Percentiles rank a stretch among this genome's conserved stretches.
phyloP scores from a whole-genome alignment of 1,140 invertebrate species.

The Drosophila athabasca region DNA sequence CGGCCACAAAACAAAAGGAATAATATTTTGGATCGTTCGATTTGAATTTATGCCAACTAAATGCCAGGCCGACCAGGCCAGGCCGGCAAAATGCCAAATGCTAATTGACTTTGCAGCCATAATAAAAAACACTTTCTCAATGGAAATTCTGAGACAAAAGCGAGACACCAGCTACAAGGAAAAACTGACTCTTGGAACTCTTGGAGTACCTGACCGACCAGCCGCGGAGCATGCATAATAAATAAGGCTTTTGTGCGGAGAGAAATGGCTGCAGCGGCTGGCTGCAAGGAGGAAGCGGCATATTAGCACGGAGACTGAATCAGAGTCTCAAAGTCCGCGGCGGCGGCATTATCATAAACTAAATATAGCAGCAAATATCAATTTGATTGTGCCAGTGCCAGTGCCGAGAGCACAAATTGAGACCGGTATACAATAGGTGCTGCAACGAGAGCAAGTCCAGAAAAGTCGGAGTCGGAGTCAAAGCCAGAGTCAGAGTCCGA shows the following conservation, averaged over 20 bases:
- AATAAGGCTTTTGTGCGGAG: conserved; percentile 60
- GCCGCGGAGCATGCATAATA: conserved; percentile 59
- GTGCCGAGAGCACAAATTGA: conserved; percentile 69
- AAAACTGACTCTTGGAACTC: conserved; percentile 10
- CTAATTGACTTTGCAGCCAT: conserved; percentile 68
- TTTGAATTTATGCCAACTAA: conserved; percentile 65
- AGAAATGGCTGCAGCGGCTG: conserved; percentile 48
- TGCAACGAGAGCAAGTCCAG: conserved; percentile 7
- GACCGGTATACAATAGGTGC: conserved; percentile 52
- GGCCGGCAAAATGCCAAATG: conserved; percentile 59
- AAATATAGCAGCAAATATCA: conserved; percentile 82
- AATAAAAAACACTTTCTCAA: conserved; percentile 62
- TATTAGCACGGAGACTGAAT: conserved; percentile 49
- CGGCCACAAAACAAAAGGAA: conserved; percentile 13
- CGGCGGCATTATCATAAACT: conserved; percentile 79
- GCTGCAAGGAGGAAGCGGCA: conserved; percentile 56
- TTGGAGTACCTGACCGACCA: conserved; percentile 3
- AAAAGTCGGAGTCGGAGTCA: not conserved
- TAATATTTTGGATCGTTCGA: conserved; percentile 47
- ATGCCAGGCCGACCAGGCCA: conserved; percentile 31
- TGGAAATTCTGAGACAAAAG: conserved; percentile 23
- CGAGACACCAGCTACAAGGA: conserved; percentile 7
- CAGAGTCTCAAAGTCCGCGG: not conserved
- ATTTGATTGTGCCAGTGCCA: conserved; percentile 69
- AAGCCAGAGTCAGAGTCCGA: not conserved